These are phyloP conservation scores for Saccostrea cuccullata DNA, from an alignment of 1,140 invertebrate genomes.

Conservation along the genomic window DNA sequence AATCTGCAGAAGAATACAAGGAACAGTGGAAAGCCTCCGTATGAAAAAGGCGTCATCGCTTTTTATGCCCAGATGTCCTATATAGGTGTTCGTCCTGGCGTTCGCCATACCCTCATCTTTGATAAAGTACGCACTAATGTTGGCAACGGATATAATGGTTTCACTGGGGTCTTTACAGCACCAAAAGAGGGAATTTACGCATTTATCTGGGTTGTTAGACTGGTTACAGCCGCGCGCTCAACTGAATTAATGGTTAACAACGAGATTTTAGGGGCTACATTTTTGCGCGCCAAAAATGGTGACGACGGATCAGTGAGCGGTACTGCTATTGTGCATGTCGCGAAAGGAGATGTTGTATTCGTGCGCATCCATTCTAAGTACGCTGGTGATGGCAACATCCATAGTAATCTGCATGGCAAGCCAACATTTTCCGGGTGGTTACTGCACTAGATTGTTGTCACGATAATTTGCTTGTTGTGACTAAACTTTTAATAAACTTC, in stretches of 20 bases:
- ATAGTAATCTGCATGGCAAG: background rate
- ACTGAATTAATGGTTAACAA: slow-evolving; percentile 37
- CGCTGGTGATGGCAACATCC: background rate
- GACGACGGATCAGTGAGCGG: slow-evolving; percentile 39
- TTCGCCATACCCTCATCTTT: background rate
- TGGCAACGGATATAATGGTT: too few relatives aligned
- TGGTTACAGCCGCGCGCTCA: background rate
- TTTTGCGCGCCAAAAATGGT: background rate
- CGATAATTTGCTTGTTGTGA: too few relatives aligned
- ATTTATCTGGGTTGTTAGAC: slow-evolving; percentile 25
- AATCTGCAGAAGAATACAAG: background rate
- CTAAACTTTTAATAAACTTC: too few relatives aligned
- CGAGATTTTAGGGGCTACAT: background rate
- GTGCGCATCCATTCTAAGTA: slow-evolving; percentile 12
- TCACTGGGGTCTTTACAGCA: too few relatives aligned
- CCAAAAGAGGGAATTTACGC: too few relatives aligned
- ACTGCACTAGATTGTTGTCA: background rate
- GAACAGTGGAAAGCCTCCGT: background rate
- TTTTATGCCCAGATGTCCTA: slow-evolving; percentile 39
- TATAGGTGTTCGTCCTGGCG: background rate
- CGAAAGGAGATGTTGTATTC: slow-evolving; percentile 32
- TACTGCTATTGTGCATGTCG: slow-evolving; percentile 13
- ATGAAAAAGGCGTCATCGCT: slow-evolving; percentile 7
- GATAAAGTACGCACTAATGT: background rate
- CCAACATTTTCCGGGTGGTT: slow-evolving; percentile 12